A percentile compares a stretch with the other conserved stretches of the same genome.
These are phyloP conservation scores for Syngnathus acus DNA, from an alignment of 2,797 vertebrate species.

Conservation along the genomic window DNA sequence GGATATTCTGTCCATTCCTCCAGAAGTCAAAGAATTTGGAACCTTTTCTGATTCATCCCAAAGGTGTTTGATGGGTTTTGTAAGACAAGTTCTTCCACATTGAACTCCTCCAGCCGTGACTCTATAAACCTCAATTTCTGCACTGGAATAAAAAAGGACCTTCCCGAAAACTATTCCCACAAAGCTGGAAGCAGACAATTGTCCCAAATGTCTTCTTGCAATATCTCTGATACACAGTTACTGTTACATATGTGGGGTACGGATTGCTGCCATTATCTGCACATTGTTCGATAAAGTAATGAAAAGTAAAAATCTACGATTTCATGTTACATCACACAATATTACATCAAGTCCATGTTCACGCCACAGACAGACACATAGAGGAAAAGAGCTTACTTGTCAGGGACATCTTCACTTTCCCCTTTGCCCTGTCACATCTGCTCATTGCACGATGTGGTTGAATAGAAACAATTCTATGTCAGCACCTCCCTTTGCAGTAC, in stretches of 20 bases:
- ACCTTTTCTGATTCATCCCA: background rate
- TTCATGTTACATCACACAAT: background rate
- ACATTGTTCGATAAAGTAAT: background rate
- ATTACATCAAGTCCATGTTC: background rate
- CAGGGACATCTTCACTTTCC: constrained; percentile 64
- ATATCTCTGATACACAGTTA: background rate
- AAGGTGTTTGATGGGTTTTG: background rate
- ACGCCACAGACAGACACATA: background rate
- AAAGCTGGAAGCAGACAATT: background rate
- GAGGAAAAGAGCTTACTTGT: constrained; percentile 52
- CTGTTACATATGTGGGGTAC: background rate
- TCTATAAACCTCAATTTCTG: background rate
- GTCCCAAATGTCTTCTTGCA: background rate
- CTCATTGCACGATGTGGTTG: constrained; percentile 16
- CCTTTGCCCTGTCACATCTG: constrained; percentile 44
- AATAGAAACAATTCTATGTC: background rate
- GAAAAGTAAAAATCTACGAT: background rate
- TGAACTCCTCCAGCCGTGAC: background rate
- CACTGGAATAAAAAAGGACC: background rate
- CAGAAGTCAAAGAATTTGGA: background rate
- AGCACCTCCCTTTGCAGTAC: background rate
- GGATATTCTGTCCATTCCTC: too few species aligned
- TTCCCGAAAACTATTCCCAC: background rate
- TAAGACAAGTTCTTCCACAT: background rate
- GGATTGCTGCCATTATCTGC: background rate